Conservation (phyloP, 2,797 vertebrate genomes). For the Darevskia nairensis region DNA sequence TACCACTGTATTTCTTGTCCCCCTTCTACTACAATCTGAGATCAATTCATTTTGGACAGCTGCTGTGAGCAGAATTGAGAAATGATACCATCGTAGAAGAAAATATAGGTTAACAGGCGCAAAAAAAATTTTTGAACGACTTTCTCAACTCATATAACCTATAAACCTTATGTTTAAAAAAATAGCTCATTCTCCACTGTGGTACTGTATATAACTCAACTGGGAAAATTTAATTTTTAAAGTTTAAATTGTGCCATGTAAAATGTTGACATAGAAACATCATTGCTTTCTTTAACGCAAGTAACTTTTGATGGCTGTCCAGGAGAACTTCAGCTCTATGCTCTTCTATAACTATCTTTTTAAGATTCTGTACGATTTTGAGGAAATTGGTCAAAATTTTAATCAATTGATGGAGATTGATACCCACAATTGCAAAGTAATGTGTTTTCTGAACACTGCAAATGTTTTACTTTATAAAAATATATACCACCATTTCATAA, state of each 20-base stretch:
- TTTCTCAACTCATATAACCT: neutral
- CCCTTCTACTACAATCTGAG: neutral
- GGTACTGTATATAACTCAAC: conserved; percentile 45
- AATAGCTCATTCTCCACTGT: conserved; percentile 23
- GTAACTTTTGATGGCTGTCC: conserved; percentile 31
- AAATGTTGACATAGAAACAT: conserved; percentile 7
- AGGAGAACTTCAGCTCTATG: neutral
- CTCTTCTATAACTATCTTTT: neutral
- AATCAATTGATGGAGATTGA: neutral
- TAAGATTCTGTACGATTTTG: too few relatives aligned
- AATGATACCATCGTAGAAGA: neutral
- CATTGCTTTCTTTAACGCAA: conserved; percentile 38
- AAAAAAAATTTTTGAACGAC: neutral
- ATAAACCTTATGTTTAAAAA: conserved; percentile 15
- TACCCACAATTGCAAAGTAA: neutral
- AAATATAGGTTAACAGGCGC: conserved; percentile 16
- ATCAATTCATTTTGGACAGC: conserved; percentile 18
- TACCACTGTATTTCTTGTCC: neutral
- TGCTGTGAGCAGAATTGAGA: neutral
- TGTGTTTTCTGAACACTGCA: neutral
- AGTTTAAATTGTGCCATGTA: conserved; percentile 40
- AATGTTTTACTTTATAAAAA: neutral
- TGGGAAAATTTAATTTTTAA: conserved; percentile 49
- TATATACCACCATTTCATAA: too few relatives aligned
- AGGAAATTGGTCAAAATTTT: neutral